A percentile compares a stretch with the other conserved stretches of the same genome.
Conservation (phyloP, 1,140 invertebrate species). For the Trichonephila clavata region DNA sequence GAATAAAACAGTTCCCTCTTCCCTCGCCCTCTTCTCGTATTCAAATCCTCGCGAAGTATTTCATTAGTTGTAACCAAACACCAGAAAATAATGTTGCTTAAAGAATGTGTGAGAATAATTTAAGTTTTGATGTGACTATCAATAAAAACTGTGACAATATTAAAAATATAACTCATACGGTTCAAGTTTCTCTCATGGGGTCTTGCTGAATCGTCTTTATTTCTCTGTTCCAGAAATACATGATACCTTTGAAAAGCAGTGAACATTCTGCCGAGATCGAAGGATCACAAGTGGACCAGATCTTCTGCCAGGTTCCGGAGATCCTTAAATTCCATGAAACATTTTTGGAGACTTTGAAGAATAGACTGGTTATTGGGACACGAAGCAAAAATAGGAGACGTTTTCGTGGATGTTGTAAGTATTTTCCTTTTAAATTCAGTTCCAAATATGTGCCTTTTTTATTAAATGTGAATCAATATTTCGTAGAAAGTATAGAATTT, state of each 20-base stretch:
- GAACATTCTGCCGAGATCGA: slow-evolving; percentile 92
- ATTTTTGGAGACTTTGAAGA: slow-evolving; percentile 91
- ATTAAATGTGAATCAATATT: not conserved
- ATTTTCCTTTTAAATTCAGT: not conserved
- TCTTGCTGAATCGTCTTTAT: not conserved
- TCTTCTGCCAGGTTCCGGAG: slow-evolving; percentile 88
- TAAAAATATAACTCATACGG: too few relatives aligned
- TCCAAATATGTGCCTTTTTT: not conserved
- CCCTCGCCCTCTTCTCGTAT: too few relatives aligned
- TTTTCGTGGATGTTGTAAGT: slow-evolving; percentile 93
- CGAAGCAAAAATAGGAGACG: slow-evolving; percentile 91
- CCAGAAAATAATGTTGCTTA: too few relatives aligned
- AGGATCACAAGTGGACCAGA: slow-evolving; percentile 84
- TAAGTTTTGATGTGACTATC: too few relatives aligned
- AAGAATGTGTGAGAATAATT: too few relatives aligned
- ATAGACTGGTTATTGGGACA: slow-evolving; percentile 93
- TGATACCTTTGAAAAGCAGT: slow-evolving; percentile 92
- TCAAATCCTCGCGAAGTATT: too few relatives aligned
- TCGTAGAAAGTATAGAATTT: too few relatives aligned
- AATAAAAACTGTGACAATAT: too few relatives aligned
- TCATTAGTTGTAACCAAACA: too few relatives aligned
- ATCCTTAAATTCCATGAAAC: slow-evolving; percentile 94
- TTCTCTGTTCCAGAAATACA: slow-evolving; percentile 89
- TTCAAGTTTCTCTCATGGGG: too few relatives aligned
- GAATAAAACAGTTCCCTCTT: too few relatives aligned